Evolutionary conservation across 2,797 vertebrate species (phyloP).

Genomic region (Acrocephalus scirpaceus): DNA sequence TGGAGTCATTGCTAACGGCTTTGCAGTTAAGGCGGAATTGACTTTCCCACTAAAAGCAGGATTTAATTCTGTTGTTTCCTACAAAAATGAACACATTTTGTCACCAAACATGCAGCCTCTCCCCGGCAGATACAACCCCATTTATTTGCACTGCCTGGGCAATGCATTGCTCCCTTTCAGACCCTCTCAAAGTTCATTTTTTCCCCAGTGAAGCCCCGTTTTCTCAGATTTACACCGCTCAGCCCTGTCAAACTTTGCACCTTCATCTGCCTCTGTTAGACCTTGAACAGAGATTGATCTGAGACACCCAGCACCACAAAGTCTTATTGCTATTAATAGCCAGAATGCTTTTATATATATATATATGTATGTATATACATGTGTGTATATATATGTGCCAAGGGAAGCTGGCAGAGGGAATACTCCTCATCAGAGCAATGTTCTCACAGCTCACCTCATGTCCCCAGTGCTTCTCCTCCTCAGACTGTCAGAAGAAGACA

Average conservation of each 20-base stretch:
- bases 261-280: background rate
- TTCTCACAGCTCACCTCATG: background rate
- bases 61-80: slow-evolving; percentile 5
- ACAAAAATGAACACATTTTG: background rate
- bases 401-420: background rate
- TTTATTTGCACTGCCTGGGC: background rate
- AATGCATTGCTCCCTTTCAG: background rate
- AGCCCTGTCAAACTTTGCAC: background rate
- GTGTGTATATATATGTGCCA: background rate
- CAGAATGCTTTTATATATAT: background rate
- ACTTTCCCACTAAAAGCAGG: background rate
- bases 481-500: background rate
- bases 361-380: background rate
- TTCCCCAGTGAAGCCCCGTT: background rate
- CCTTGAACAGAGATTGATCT: background rate
- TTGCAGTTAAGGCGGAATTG: slow-evolving; percentile 3
- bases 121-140: background rate
- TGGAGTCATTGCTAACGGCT: slow-evolving; percentile 2
- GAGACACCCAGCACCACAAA: background rate
- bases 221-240: background rate
- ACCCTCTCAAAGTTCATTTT: background rate
- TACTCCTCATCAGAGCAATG: background rate
- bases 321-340: slow-evolving; percentile 18
- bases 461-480: background rate
- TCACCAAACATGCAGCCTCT: background rate